Evolutionary conservation across 2,797 vertebrate genomes (phyloP), one percentile per base, ranked within the genome.

Genomic region (Benthosema pterotum): DNA sequence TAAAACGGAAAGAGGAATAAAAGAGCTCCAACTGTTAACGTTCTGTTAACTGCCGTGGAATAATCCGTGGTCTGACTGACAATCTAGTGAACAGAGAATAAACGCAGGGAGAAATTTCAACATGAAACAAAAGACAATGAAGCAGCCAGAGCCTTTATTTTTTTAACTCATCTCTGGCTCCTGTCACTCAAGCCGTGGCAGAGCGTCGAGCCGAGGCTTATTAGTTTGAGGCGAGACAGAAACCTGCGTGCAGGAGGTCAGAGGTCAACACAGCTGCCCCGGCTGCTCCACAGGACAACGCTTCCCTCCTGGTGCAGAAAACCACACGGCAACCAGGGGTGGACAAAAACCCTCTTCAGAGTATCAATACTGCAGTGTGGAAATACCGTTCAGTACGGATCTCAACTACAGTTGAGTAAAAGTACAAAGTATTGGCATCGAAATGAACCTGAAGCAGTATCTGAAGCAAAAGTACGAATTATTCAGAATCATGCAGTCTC

Each of bases 211-310:
- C 63, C 53, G 63, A 7, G 45, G 51, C 74, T 84, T 85, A 84
- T 89, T 83, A 86, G 79, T 75, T 48, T 50, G 57, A 74, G 72
- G 22, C 1, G 32, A 38, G 32, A 46, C 47, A 63, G 57, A 57
- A 68, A 63, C 51, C 72, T 77, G 65, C 83, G 66, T 75, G 73
- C 67, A 32, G 73, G 85, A 25, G 22, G 80, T 83, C 81, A 60
- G 14, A 74, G 63, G 74, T 73, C 87, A 82, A 42, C 67, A 77
- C 75, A 78, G 84, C 72, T 80, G 82, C 66, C 66, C 65, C 48
- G 75, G 59, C 68, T 72, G 77, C 83, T 74, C 83, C 55, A 52
- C 79, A 75, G 80, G 88, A 80, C 49, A 38, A 63, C 77, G 59
- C 47, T 3, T 4, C 49, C 62, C 59, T 42, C 28, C 52, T 25